A percentile compares a stretch with the other conserved stretches of the same genome.
phyloP scores from a whole-genome alignment of 2,888 invertebrate species.

The Ypsolopha sequella region DNA sequence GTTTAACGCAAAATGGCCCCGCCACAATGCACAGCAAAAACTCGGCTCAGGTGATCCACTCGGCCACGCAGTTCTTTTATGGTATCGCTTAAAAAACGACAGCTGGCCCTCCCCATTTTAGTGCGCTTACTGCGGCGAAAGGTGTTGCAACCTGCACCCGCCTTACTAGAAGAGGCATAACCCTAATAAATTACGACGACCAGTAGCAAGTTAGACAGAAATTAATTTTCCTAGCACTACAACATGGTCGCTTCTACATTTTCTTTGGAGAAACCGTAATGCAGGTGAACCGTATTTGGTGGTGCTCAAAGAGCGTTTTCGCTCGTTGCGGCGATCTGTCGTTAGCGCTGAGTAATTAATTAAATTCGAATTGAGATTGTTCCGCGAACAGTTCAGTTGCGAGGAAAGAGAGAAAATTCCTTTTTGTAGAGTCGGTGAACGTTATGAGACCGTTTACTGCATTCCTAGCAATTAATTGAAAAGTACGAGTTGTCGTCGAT shows the following conservation, averaged over 20 bases:
- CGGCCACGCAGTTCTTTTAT: conserved; percentile 20
- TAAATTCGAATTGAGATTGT: conserved; percentile 45
- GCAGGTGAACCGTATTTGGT: conserved; percentile 17
- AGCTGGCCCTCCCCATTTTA: conserved; percentile 32
- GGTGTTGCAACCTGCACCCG: conserved; percentile 28
- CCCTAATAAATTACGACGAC: conserved; percentile 24
- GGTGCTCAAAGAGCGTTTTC: conserved; percentile 21
- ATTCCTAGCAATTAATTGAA: conserved; percentile 18
- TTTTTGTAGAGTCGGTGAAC: conserved; percentile 22
- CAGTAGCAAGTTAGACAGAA: conserved; percentile 21
- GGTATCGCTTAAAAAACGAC: conserved; percentile 32
- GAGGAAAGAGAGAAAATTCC: conserved; percentile 44
- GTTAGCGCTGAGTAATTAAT: conserved; percentile 37
- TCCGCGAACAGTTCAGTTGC: conserved; percentile 28
- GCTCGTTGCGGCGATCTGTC: conserved; percentile 13
- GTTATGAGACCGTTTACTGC: conserved; percentile 20
- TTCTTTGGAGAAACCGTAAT: conserved; percentile 4
- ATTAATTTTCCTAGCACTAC: conserved; percentile 26
- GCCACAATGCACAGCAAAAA: conserved; percentile 17
- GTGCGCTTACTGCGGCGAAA: conserved; percentile 29
- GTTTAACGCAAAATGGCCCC: conserved; percentile 17
- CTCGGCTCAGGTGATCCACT: conserved; percentile 20
- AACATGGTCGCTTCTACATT: conserved; percentile 8
- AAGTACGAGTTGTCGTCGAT: background rate
- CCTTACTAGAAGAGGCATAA: conserved; percentile 18